Evolutionary conservation across 2,113 vertebrate genomes (phyloP), one percentile per base, ranked within the genome.

Genomic region (Ariopsis seemanni): DNA sequence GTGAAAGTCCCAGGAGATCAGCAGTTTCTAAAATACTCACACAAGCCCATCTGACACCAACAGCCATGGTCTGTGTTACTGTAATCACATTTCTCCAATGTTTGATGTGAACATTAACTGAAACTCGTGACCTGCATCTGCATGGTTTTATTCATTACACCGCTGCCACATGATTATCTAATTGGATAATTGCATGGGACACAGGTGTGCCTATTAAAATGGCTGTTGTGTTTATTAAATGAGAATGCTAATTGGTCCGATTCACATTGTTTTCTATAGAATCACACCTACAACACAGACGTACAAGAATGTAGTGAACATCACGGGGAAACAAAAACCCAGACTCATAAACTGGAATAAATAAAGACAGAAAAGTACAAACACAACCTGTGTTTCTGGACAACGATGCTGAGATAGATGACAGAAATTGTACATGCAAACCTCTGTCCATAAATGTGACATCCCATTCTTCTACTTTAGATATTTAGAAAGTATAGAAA

Each of bases 301-400:
- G 17, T 30, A 72, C 27, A 72, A 52, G 25, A n/a, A 55, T 52
- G 20, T 78, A 63, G 55, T 62, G 58, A 15, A 48, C 10, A 48
- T 30, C 3, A 2, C 0, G 22, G 14, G 25, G 2, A 63, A 60
- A 34, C 3, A 1, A 60, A 87, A 62, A 18, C 52, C 50, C 12
- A 81, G 67, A 67, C 34, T 82, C 52, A 67, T 88, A 90, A 90
- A 85, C 67, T 52, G 79, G 58, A 85, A 83, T 60, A 85, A 87
- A 55, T 52, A 88, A 69, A 48, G 69, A 25, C 20, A 1, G 55
- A 52, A 58, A 60, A 84, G 65, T 27, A 83, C 71, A 71, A 85
- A 78, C 69, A 78, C 27, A 20, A 57, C 17, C 20, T 5, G 25
- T 79, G 25, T 14, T 79, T 55, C 52, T 55, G 5, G 22, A 14